These are phyloP conservation scores for Andrena bucephala DNA, from an alignment of 2,888 invertebrate species.

Conservation along the genomic window DNA sequence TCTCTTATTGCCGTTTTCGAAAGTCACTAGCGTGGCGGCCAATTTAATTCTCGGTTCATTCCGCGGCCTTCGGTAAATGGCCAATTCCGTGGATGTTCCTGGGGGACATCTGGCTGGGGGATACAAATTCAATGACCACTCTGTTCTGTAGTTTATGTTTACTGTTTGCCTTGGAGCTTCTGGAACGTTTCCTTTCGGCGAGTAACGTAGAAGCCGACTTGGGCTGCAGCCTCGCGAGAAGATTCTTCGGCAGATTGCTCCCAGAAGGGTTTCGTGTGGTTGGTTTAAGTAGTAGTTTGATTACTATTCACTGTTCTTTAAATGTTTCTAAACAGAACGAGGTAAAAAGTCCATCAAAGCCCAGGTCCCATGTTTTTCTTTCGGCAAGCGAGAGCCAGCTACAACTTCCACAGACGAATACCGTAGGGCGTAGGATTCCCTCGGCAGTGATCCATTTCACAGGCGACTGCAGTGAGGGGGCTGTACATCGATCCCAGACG, in stretches of 20 bases:
- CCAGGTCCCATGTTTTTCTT: background rate
- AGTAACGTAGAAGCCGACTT: background rate
- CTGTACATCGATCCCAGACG: constrained; percentile 13
- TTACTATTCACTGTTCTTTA: background rate
- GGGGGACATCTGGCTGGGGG: background rate
- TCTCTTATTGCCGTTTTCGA: constrained; percentile 3
- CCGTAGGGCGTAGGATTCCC: background rate
- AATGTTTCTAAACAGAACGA: background rate
- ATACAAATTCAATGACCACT: background rate
- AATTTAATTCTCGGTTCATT: background rate
- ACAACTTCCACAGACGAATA: background rate
- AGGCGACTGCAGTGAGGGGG: background rate
- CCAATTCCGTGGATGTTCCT: background rate
- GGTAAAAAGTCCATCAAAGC: background rate
- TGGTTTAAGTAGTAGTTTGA: background rate
- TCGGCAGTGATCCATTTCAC: background rate
- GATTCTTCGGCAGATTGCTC: too few species aligned
- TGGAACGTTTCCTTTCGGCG: background rate
- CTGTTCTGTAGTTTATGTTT: background rate
- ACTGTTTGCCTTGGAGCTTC: background rate
- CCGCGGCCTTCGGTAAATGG: background rate
- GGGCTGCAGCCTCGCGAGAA: background rate
- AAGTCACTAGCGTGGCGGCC: background rate
- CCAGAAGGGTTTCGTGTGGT: too few species aligned
- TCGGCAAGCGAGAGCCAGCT: background rate